Conservation (phyloP, 2,888 invertebrate species). For the Dicranocentrus wangi region DNA sequence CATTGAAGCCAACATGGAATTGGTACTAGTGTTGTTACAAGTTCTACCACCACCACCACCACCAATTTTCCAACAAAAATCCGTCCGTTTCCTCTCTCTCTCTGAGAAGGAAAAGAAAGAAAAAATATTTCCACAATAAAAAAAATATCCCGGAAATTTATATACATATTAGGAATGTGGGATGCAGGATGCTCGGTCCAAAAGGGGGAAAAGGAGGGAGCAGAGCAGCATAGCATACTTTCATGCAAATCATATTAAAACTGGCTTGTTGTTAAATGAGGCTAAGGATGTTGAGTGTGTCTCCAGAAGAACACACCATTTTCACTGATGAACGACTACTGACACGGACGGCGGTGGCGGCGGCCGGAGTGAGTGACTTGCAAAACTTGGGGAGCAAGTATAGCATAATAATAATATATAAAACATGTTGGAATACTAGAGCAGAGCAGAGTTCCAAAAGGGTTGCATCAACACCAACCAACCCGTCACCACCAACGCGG, state of each 20-base stretch:
- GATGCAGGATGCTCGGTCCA: neutral
- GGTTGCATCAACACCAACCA: too few relatives aligned
- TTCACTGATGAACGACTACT: slow-evolving; percentile 44
- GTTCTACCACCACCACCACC: too few relatives aligned
- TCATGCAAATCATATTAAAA: slow-evolving; percentile 22
- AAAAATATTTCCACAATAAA: neutral
- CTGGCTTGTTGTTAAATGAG: too few relatives aligned
- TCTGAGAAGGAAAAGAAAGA: neutral
- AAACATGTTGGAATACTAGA: too few relatives aligned
- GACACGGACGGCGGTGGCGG: too few relatives aligned
- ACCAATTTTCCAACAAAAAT: neutral
- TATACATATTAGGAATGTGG: neutral
- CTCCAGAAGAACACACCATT: too few relatives aligned
- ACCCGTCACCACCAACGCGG: too few relatives aligned
- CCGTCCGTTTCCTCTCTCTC: neutral
- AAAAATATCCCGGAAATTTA: neutral
- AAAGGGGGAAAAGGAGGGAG: neutral
- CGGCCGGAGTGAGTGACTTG: slow-evolving; percentile 45
- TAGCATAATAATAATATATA: too few relatives aligned
- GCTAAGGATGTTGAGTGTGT: too few relatives aligned
- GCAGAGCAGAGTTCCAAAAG: too few relatives aligned
- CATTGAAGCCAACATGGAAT: slow-evolving; percentile 44
- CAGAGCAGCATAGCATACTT: too few relatives aligned
- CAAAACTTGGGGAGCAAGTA: too few relatives aligned
- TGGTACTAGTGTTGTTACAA: slow-evolving; percentile 21